Percentiles rank a stretch among this genome's conserved stretches.
These are phyloP conservation scores for Aphidoletes aphidimyza DNA, from an alignment of 2,888 invertebrate species.

Conservation along the genomic window DNA sequence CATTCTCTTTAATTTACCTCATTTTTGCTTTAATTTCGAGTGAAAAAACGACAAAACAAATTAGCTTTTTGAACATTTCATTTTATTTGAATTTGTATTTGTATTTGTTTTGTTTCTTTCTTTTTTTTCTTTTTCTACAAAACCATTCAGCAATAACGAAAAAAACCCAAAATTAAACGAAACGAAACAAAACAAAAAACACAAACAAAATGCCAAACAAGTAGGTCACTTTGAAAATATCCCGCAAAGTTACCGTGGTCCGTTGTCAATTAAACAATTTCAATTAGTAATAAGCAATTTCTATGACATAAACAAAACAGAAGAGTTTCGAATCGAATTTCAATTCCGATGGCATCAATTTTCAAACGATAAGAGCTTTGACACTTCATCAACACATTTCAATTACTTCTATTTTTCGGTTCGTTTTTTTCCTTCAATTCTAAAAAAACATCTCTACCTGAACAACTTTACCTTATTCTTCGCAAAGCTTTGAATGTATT, in stretches of 20 bases:
- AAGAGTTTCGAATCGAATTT: neutral
- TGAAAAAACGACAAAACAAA: neutral
- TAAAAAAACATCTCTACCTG: neutral
- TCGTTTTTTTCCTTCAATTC: neutral
- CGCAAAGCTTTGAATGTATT: too few species aligned
- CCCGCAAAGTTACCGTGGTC: neutral
- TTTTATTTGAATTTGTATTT: slow-evolving; percentile 17
- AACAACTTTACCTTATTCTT: neutral
- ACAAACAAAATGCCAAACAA: slow-evolving; percentile 1
- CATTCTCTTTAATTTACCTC: neutral
- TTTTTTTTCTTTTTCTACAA: neutral
- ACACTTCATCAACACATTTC: neutral
- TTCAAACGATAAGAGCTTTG: slow-evolving; percentile 21
- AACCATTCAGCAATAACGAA: slow-evolving; percentile 18
- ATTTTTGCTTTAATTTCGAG: neutral
- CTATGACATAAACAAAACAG: neutral
- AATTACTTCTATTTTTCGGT: neutral
- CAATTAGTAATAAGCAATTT: neutral
- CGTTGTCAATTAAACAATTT: slow-evolving; percentile 41
- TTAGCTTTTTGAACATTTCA: slow-evolving; percentile 25
- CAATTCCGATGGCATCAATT: slow-evolving; percentile 45
- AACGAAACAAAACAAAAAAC: neutral
- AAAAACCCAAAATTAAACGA: neutral
- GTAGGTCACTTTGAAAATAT: neutral
- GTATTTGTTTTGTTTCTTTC: neutral